Percentiles rank a stretch among this genome's conserved stretches.
Conservation (phyloP, 2,888 invertebrate species). For the Melinaea menophilus region DNA sequence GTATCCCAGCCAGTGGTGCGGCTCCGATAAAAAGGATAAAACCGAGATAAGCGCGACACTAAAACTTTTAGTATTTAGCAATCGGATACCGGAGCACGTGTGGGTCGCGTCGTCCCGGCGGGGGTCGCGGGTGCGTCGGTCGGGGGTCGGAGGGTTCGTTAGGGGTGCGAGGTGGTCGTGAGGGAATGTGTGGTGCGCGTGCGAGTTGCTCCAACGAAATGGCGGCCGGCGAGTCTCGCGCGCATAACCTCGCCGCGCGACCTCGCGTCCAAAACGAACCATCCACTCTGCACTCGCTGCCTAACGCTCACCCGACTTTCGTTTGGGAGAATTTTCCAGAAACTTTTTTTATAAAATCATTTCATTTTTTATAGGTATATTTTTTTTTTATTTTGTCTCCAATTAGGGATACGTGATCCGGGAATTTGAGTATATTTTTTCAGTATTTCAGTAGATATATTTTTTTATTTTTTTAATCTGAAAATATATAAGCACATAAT, state of each 20-base stretch:
- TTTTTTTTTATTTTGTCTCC: too few relatives aligned
- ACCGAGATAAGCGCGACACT: constrained; percentile 49
- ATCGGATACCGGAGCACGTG: constrained; percentile 24
- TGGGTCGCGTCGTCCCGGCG: constrained; percentile 11
- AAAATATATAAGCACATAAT: too few relatives aligned
- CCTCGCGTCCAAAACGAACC: constrained; percentile 56
- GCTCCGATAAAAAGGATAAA: constrained; percentile 38
- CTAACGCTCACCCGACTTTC: constrained; percentile 30
- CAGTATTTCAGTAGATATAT: too few relatives aligned
- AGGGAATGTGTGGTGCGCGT: constrained; percentile 46
- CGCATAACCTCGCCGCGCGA: constrained; percentile 46
- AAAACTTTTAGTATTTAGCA: neutral
- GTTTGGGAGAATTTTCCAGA: constrained; percentile 19
- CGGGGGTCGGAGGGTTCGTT: constrained; percentile 16
- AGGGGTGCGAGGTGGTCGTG: constrained; percentile 25
- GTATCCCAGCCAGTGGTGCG: constrained; percentile 26
- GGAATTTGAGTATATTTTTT: too few relatives aligned
- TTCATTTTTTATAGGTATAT: too few relatives aligned
- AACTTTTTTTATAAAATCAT: neutral
- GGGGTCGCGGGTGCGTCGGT: constrained; percentile 15
- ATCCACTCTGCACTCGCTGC: constrained; percentile 41
- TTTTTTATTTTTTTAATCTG: too few relatives aligned
- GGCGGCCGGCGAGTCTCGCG: constrained; percentile 44
- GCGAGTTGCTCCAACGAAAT: constrained; percentile 53
- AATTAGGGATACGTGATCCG: too few relatives aligned